Evolutionary conservation across 1,140 invertebrate species (phyloP).

Genomic region (Drosophila repleta): DNA sequence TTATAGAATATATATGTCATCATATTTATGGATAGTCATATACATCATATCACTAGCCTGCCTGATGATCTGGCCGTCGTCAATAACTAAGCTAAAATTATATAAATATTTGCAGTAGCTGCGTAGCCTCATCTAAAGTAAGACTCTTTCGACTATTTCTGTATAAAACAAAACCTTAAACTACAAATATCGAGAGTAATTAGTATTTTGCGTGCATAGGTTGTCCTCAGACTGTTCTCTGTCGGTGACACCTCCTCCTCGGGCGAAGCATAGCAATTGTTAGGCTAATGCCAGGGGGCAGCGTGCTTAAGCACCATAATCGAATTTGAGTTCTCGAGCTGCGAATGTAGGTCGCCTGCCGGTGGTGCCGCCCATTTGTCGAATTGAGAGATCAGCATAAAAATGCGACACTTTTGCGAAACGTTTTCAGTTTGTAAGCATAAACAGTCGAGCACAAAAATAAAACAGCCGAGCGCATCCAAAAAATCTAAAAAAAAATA

Average conservation of each 20-base stretch:
- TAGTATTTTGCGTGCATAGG: no score
- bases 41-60: no score
- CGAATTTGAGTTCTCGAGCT: not conserved
- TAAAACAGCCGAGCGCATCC: slow-evolving; percentile 31
- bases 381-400: slow-evolving; percentile 78
- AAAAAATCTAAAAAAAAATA: slow-evolving; percentile 43
- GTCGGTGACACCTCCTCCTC: slow-evolving; percentile 3
- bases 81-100: no score
- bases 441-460: slow-evolving; percentile 50
- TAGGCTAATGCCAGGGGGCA: not conserved
- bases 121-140: no score
- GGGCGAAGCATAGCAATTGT: slow-evolving; percentile 2
- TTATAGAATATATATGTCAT: no score
- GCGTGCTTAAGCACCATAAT: slow-evolving; percentile 4
- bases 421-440: slow-evolving; percentile 79
- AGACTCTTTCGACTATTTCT: no score
- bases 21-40: no score
- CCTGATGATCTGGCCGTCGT: no score
- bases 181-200: no score
- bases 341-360: slow-evolving; percentile 57
- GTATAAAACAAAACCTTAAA: no score
- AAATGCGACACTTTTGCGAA: slow-evolving; percentile 70
- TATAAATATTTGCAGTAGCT: no score
- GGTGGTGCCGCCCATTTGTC: slow-evolving; percentile 49
- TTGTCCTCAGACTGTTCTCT: no score